These are phyloP conservation scores for Drosophila formosana DNA, from an alignment of 2,888 invertebrate species.

Conservation along the genomic window DNA sequence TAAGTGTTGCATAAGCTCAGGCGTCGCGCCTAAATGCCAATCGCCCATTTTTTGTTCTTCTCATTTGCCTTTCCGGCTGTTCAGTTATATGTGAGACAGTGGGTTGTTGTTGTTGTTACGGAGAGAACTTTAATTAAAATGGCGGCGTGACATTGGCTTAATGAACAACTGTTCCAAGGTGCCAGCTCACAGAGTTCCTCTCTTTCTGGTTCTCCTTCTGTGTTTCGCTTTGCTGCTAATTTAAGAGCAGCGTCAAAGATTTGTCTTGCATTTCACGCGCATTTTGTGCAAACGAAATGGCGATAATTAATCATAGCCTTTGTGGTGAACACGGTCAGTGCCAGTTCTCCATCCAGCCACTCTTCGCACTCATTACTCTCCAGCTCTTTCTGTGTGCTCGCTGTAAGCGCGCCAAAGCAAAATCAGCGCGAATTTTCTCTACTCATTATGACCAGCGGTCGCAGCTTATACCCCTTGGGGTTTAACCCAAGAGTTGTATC, in stretches of 20 bases:
- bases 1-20: conserved; percentile 69
- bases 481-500: not conserved
- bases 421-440: conserved; percentile 48
- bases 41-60: conserved; percentile 11
- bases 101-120: conserved; percentile 3
- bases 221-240: conserved; percentile 44
- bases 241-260: conserved; percentile 53
- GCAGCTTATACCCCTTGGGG: conserved; percentile 8
- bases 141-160: conserved; percentile 21
- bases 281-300: conserved; percentile 60
- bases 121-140: conserved; percentile 67
- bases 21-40: conserved; percentile 55
- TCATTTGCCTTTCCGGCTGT: no score
- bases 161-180: conserved; percentile 32
- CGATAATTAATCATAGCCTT: conserved; percentile 73
- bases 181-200: not conserved
- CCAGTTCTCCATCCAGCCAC: not conserved
- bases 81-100: conserved; percentile 1
- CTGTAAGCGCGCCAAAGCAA: conserved; percentile 13
- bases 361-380: not conserved
- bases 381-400: not conserved
- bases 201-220: not conserved
- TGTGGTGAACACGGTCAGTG: conserved; percentile 53
- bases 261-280: conserved; percentile 56
- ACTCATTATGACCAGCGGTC: conserved; percentile 54